These are phyloP conservation scores for Chloromyia formosa DNA, from an alignment of 2,888 invertebrate species.

Conservation along the genomic window DNA sequence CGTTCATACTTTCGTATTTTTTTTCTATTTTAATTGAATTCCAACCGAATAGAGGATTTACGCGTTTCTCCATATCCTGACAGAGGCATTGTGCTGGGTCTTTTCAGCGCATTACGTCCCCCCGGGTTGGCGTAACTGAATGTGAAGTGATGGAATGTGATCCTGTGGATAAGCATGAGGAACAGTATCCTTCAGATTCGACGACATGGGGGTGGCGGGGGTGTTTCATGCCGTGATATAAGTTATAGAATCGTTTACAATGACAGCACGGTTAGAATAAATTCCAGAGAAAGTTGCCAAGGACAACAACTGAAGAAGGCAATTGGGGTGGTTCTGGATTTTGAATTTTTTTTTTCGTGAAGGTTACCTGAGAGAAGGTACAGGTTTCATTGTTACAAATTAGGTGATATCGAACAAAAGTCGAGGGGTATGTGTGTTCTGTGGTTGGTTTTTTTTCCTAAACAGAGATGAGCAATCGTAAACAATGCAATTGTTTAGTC, in stretches of 20 bases:
- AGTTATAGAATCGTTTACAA: not conserved
- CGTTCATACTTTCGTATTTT: no score
- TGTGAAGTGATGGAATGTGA: conserved; percentile 24
- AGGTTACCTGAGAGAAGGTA: not conserved
- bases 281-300: not conserved
- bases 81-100: no score
- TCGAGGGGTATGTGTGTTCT: no score
- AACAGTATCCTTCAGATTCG: not conserved
- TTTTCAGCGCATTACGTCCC: no score
- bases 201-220: no score
- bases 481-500: no score
- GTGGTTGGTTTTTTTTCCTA: no score
- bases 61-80: conserved; percentile 9
- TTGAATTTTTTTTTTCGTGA: not conserved
- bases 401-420: no score
- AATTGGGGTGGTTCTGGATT: not conserved
- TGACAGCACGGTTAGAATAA: not conserved
- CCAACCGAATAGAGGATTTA: conserved; percentile 17
- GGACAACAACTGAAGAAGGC: no score
- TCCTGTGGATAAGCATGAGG: not conserved
- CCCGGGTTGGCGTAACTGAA: no score
- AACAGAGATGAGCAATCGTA: no score
- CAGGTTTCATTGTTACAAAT: no score
- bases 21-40: conserved; percentile 23
- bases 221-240: not conserved